Evolutionary conservation across 2,797 vertebrate species (phyloP).

Genomic region (Selene dorsalis): DNA sequence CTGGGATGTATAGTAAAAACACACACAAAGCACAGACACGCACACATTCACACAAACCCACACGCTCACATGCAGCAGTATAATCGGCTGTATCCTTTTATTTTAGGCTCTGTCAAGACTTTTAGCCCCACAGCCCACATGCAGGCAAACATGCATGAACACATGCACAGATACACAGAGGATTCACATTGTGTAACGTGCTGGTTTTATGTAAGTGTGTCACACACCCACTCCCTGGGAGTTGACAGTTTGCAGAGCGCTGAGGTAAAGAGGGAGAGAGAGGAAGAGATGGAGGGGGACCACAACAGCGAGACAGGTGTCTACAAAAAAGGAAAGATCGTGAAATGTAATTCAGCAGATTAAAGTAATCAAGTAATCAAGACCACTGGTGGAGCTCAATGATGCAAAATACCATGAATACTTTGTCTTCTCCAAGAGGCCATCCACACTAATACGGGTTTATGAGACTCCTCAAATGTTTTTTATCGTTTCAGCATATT

Average conservation of each 20-base stretch:
- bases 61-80: conserved; percentile 33
- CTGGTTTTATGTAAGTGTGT: conserved; percentile 80
- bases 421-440: no score
- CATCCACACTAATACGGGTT: no score
- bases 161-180: conserved; percentile 41
- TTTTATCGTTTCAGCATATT: no score
- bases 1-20: conserved; percentile 10
- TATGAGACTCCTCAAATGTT: no score
- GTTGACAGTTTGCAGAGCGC: conserved; percentile 67
- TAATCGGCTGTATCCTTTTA: conserved; percentile 55
- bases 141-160: conserved; percentile 49
- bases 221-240: conserved; percentile 80
- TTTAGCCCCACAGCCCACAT: conserved; percentile 58
- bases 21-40: conserved; percentile 20
- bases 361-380: no score
- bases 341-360: conserved; percentile 5
- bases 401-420: background rate
- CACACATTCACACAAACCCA: conserved; percentile 38
- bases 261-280: conserved; percentile 45
- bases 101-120: conserved; percentile 61
- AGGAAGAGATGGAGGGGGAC: background rate
- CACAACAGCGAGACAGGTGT: background rate
- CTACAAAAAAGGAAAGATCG: background rate
- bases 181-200: conserved; percentile 76
- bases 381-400: background rate